Base-by-base conservation (phyloP, 2,797 vertebrate species). In the Hypotaenidia philippensis region DNA sequence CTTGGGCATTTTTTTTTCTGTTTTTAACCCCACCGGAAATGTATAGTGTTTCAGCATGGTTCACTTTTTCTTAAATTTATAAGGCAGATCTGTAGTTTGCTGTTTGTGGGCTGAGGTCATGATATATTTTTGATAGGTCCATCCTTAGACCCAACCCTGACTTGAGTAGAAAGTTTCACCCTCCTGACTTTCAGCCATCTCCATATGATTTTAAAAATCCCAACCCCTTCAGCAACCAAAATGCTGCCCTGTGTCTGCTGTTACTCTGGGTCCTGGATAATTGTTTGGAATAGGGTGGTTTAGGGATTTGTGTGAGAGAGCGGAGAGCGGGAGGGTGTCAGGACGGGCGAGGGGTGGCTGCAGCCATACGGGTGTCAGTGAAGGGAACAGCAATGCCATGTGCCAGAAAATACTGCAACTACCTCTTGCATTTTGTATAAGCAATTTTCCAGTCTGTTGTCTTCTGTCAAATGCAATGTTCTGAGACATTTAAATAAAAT, bases 381-480 rank as follows among this genome's bases (percentile, higher is more conserved):
- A 77, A 94, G 83, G 78, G 91, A 72, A 83, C 83, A 96, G 90
- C 80, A 64, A 64, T 76, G 78, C 85, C 76, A 72, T 29, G 9
- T 66, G 79, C 93, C 52, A 92, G 93, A 64, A 97, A 97, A 94
- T 97, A 95, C 81, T 93, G 94, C 92, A 93, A 49, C 83, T 70
- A 92, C 94, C 85, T 96, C 90, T 91, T 97, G 87, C 95, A 94
- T 97, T 96, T 95, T 97, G 96, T 96, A 95, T 91, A 96, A 96
- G 90, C 93, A 97, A 95, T 97, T 97, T 97, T 97, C 95, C 96
- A 96, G 94, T 95, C 96, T 95, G 94, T 97, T 97, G 93, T 97
- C 92, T 96, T 94, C 96, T 97, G 94, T 97, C 97, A 97, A 94
- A 96, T 68, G 92, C 84, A 96, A 95, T 97, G 96, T 97, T 97